Percentiles rank a stretch among this genome's conserved stretches.
These are phyloP conservation scores for Caretta caretta DNA, from an alignment of 2,113 vertebrate genomes.

Conservation along the genomic window DNA sequence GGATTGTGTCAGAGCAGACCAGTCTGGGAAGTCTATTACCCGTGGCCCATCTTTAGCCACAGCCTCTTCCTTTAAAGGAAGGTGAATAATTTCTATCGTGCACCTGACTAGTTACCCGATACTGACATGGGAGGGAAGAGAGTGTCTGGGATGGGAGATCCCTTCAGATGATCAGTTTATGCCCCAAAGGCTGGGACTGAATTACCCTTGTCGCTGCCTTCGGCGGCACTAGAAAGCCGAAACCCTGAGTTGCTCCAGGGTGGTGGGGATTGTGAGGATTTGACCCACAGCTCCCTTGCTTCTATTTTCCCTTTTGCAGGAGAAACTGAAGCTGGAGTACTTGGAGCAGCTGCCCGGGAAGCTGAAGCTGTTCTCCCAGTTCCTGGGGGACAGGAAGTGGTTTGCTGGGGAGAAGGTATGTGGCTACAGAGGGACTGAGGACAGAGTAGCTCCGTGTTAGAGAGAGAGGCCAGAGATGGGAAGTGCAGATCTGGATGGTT, in stretches of 20 bases:
- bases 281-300: not conserved
- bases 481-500: not conserved
- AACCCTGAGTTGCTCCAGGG: not conserved
- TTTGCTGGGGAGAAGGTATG: conserved; percentile 88
- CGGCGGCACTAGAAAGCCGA: not conserved
- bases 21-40: not conserved
- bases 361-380: conserved; percentile 77
- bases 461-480: not conserved
- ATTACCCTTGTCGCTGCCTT: not conserved
- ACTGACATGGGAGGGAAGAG: not conserved
- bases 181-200: not conserved
- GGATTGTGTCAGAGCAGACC: not conserved
- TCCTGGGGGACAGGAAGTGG: conserved; percentile 75
- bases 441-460: not conserved
- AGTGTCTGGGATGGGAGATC: not conserved
- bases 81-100: not conserved
- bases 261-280: not conserved
- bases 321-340: conserved; percentile 82
- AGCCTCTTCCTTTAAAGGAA: not conserved
- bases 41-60: not conserved
- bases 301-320: conserved; percentile 69
- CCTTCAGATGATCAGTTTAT: not conserved
- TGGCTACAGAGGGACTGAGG: not conserved
- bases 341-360: conserved; percentile 74
- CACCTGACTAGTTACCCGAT: too few relatives aligned